phyloP scores from a whole-genome alignment of 2,113 vertebrate genomes.

The Pleuronectes platessa region DNA sequence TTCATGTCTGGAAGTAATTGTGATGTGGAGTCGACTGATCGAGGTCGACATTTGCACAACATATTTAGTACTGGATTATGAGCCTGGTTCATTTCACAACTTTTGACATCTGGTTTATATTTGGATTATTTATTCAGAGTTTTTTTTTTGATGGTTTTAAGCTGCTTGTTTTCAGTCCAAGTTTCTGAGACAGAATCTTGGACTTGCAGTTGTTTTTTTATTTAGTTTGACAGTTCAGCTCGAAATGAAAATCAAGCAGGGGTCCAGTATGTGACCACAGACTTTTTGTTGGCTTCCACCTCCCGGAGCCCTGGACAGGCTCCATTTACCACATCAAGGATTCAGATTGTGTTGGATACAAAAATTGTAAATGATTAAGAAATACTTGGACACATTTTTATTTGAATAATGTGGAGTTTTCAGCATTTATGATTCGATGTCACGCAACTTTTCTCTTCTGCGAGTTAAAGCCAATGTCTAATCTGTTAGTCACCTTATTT shows the following conservation, averaged over 20 bases:
- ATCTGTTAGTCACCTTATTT: conserved; percentile 12
- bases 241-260: not conserved
- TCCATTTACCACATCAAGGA: conserved; percentile 17
- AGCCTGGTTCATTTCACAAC: conserved; percentile 11
- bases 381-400: conserved; percentile 4
- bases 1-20: conserved; percentile 6
- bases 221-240: conserved; percentile 21
- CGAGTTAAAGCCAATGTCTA: not conserved
- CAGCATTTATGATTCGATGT: not conserved
- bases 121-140: conserved; percentile 3
- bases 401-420: conserved; percentile 7
- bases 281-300: conserved; percentile 11
- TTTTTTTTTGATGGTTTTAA: not conserved
- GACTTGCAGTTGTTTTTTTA: conserved; percentile 16
- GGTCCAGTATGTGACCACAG: conserved; percentile 11
- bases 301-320: not conserved
- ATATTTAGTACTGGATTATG: not conserved
- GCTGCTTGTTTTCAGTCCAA: not conserved
- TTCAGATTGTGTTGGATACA: conserved; percentile 10
- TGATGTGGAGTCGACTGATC: not conserved
- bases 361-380: not conserved
- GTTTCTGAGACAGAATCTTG: conserved; percentile 6
- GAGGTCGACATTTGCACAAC: conserved; percentile 1
- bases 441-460: not conserved
- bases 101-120: conserved; percentile 6